phyloP scores from a whole-genome alignment of 1,140 invertebrate species.

The Brachionus koreanus region DNA sequence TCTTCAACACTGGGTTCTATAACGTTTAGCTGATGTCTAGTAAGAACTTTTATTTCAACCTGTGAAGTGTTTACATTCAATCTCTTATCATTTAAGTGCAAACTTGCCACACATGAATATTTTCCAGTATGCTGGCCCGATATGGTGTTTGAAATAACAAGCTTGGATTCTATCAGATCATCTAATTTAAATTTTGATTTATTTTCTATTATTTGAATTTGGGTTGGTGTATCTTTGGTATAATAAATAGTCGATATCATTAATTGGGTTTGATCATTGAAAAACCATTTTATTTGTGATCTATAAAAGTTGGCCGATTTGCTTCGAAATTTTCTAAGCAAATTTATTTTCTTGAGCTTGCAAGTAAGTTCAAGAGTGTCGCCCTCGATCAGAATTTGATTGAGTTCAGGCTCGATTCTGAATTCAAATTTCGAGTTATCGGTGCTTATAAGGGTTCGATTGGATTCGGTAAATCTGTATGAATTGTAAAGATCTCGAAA shows the following conservation, averaged over 20 bases:
- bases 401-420: slow-evolving; percentile 9
- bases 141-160: slow-evolving; percentile 21
- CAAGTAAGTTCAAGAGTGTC: slow-evolving; percentile 24
- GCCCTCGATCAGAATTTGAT: slow-evolving; percentile 40
- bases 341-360: slow-evolving; percentile 20
- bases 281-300: slow-evolving; percentile 41
- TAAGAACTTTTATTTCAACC: slow-evolving; percentile 21
- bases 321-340: not conserved
- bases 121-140: slow-evolving; percentile 14
- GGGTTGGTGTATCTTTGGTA: slow-evolving; percentile 11
- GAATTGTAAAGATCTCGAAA: slow-evolving; percentile 9
- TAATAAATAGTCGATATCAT: slow-evolving; percentile 29
- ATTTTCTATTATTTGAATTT: slow-evolving; percentile 38
- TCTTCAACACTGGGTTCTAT: not conserved
- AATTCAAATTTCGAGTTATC: slow-evolving; percentile 29
- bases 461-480: not conserved
- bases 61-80: not conserved
- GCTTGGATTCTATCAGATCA: slow-evolving; percentile 18
- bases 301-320: not conserved
- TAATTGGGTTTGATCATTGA: slow-evolving; percentile 1
- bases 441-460: not conserved
- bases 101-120: slow-evolving; percentile 36
- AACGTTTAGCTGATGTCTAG: not conserved
- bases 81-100: not conserved
- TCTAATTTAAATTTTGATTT: slow-evolving; percentile 16